Conservation (phyloP, 2,113 vertebrate genomes). For the Ictalurus furcatus region DNA sequence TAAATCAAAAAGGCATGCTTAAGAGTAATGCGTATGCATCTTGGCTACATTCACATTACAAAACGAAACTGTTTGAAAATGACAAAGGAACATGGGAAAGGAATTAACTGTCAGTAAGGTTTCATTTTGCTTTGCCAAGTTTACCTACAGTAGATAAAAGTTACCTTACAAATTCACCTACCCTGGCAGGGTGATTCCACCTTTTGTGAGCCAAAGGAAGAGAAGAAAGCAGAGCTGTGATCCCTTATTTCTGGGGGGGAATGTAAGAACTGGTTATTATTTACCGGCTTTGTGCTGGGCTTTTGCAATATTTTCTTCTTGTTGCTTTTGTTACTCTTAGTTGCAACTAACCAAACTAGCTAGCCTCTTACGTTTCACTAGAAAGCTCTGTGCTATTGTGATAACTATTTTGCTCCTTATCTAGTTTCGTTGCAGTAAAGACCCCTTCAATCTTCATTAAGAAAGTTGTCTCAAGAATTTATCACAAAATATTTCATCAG, state of each 20-base stretch:
- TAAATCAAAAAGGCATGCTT: neutral
- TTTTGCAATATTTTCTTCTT: neutral
- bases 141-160: neutral
- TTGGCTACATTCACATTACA: neutral
- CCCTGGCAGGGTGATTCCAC: neutral
- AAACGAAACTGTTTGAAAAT: neutral
- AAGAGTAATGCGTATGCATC: neutral
- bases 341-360: neutral
- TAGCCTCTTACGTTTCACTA: neutral
- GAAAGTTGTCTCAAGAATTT: neutral
- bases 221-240: neutral
- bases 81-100: neutral
- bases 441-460: neutral
- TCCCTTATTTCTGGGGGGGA: neutral
- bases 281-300: neutral
- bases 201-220: neutral
- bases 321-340: neutral
- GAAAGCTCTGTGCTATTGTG: neutral
- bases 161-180: neutral
- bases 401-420: neutral
- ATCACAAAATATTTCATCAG: neutral
- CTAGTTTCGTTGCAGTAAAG: neutral
- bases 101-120: neutral
- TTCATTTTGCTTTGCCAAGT: neutral
- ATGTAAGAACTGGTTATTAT: neutral